A percentile compares a stretch with the other conserved stretches of the same genome.
These are phyloP conservation scores for Larimichthys polyactis DNA, from an alignment of 2,113 vertebrate species.

Conservation along the genomic window DNA sequence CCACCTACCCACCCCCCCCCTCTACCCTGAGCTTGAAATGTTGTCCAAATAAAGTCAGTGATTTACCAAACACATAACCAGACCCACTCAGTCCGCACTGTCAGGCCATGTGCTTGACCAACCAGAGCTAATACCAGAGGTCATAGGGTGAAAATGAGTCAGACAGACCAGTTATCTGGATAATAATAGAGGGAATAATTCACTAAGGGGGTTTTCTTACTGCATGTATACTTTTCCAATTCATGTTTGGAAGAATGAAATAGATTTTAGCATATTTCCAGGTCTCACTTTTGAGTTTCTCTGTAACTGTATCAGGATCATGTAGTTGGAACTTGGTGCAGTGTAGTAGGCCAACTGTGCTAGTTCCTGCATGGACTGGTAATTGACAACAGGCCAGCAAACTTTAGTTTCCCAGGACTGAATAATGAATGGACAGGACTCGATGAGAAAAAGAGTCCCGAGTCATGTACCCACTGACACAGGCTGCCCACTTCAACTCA, in stretches of 20 bases:
- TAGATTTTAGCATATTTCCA: no score
- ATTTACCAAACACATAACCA: conserved; percentile 71
- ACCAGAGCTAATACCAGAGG: conserved; percentile 42
- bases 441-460: conserved; percentile 30
- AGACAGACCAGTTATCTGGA: neutral
- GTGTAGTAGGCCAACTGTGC: conserved; percentile 3
- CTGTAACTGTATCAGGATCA: neutral
- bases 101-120: conserved; percentile 56
- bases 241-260: neutral
- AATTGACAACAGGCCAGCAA: conserved; percentile 36
- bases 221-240: neutral
- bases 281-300: neutral
- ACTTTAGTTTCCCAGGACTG: conserved; percentile 52
- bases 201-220: neutral
- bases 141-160: conserved; percentile 29
- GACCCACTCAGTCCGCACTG: conserved; percentile 42
- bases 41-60: conserved; percentile 76
- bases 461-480: conserved; percentile 42
- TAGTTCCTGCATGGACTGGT: conserved; percentile 13
- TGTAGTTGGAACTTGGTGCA: conserved; percentile 6
- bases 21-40: conserved; percentile 49
- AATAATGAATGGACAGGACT: conserved; percentile 67
- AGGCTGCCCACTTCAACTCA: conserved; percentile 48
- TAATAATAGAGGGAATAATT: neutral
- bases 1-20: conserved; percentile 42